Evolutionary conservation across 2,888 invertebrate species (phyloP).

Genomic region (Limnephilus lunatus): DNA sequence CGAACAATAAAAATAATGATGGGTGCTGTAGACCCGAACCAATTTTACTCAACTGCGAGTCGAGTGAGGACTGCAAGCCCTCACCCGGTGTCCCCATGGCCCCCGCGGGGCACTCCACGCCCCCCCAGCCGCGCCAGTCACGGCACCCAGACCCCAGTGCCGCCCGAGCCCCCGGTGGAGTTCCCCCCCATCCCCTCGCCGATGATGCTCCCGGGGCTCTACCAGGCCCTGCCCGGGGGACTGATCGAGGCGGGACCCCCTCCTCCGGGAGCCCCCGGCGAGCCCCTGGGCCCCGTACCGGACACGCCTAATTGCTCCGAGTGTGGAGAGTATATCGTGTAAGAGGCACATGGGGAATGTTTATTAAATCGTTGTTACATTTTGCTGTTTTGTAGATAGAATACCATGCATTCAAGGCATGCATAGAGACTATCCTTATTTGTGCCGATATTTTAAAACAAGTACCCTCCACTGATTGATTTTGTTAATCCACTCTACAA

Average conservation of each 20-base stretch:
- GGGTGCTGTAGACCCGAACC: constrained; percentile 73
- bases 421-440: constrained; percentile 16
- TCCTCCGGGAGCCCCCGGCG: constrained; percentile 69
- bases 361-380: constrained; percentile 24
- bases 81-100: constrained; percentile 71
- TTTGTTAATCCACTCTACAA: neutral
- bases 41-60: constrained; percentile 87
- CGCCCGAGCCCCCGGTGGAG: constrained; percentile 68
- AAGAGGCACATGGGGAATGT: constrained; percentile 75
- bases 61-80: constrained; percentile 83
- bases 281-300: constrained; percentile 75
- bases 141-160: constrained; percentile 67
- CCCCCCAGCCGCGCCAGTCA: constrained; percentile 67
- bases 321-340: constrained; percentile 93
- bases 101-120: constrained; percentile 64
- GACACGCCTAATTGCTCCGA: constrained; percentile 86
- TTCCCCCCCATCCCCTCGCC: constrained; percentile 72
- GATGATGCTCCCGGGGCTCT: constrained; percentile 78
- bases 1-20: constrained; percentile 30
- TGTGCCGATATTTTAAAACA: neutral
- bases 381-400: constrained; percentile 27
- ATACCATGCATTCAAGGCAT: neutral
- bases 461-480: neutral
- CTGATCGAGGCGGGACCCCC: constrained; percentile 75
- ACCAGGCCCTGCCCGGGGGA: constrained; percentile 76